These are phyloP conservation scores for Kryphioiulus occultus DNA, from an alignment of 2,888 invertebrate genomes.

Conservation along the genomic window DNA sequence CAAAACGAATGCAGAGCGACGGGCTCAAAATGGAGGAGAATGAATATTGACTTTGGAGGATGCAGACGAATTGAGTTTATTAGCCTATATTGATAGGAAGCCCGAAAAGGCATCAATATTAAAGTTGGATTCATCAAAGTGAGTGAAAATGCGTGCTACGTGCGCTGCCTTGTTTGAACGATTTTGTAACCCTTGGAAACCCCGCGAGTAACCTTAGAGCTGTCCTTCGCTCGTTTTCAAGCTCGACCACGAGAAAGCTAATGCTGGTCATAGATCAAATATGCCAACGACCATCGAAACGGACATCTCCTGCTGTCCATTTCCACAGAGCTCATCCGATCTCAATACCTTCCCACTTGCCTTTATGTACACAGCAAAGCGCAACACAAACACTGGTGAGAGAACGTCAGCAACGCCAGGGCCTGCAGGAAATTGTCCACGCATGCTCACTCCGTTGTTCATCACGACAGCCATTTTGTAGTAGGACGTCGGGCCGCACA, in stretches of 20 bases:
- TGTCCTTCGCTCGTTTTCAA: background rate
- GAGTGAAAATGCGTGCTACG: constrained; percentile 20
- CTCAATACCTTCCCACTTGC: background rate
- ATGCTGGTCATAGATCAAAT: constrained; percentile 11
- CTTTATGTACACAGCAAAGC: background rate
- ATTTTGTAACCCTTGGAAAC: constrained; percentile 18
- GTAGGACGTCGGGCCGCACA: too few species aligned
- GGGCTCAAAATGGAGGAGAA: background rate
- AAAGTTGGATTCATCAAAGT: constrained; percentile 30
- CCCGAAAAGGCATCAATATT: constrained; percentile 23
- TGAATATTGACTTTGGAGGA: constrained; percentile 25
- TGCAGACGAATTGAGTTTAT: constrained; percentile 15
- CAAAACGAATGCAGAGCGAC: background rate
- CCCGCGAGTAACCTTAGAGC: background rate
- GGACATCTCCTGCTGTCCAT: constrained; percentile 35
- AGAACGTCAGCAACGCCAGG: background rate
- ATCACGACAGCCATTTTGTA: background rate
- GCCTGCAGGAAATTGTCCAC: background rate
- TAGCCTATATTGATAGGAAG: constrained; percentile 30
- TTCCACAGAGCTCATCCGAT: background rate
- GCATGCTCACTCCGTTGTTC: background rate
- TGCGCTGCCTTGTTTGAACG: constrained; percentile 26
- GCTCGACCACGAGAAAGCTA: background rate
- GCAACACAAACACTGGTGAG: background rate
- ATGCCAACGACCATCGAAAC: constrained; percentile 35